Percentiles rank a stretch among this genome's conserved stretches.
Evolutionary conservation across 2,888 invertebrate genomes (phyloP).

Genomic region (Phalera bucephala): DNA sequence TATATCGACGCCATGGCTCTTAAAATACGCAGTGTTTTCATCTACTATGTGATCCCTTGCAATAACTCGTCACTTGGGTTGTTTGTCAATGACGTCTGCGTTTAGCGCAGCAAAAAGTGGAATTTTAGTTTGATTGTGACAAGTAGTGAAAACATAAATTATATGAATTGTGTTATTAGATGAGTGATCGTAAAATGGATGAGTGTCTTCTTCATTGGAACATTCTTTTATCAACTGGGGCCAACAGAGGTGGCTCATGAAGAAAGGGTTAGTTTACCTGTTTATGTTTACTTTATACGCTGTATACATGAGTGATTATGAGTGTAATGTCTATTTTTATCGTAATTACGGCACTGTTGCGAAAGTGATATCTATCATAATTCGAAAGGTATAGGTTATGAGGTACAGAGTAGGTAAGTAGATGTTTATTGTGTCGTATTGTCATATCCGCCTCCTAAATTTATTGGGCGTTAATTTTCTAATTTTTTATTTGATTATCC

Average conservation of each 20-base stretch:
- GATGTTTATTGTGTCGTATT: slow-evolving; percentile 52
- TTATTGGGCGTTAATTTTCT: slow-evolving; percentile 18
- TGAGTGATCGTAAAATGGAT: slow-evolving; percentile 79
- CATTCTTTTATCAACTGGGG: slow-evolving; percentile 72
- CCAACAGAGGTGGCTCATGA: slow-evolving; percentile 80
- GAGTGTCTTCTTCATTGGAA: slow-evolving; percentile 72
- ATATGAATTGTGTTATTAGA: slow-evolving; percentile 71
- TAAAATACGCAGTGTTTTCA: slow-evolving; percentile 73
- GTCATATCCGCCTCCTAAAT: slow-evolving; percentile 22
- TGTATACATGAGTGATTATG: slow-evolving; percentile 35
- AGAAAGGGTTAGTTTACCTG: slow-evolving; percentile 81
- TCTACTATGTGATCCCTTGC: slow-evolving; percentile 76
- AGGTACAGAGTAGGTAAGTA: slow-evolving; percentile 29
- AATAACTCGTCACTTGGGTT: slow-evolving; percentile 80
- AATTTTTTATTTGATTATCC: slow-evolving; percentile 23
- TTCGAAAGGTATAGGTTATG: slow-evolving; percentile 58
- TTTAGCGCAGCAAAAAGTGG: slow-evolving; percentile 82
- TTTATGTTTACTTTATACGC: slow-evolving; percentile 65
- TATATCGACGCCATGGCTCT: slow-evolving; percentile 69
- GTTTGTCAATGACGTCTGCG: slow-evolving; percentile 83
- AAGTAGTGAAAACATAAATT: slow-evolving; percentile 77
- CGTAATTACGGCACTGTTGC: slow-evolving; percentile 39
- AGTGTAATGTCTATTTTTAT: slow-evolving; percentile 44
- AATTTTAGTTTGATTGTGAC: slow-evolving; percentile 81
- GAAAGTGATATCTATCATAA: slow-evolving; percentile 40